Conservation (phyloP, 1,140 invertebrate species). For the Glomeris maerens region DNA sequence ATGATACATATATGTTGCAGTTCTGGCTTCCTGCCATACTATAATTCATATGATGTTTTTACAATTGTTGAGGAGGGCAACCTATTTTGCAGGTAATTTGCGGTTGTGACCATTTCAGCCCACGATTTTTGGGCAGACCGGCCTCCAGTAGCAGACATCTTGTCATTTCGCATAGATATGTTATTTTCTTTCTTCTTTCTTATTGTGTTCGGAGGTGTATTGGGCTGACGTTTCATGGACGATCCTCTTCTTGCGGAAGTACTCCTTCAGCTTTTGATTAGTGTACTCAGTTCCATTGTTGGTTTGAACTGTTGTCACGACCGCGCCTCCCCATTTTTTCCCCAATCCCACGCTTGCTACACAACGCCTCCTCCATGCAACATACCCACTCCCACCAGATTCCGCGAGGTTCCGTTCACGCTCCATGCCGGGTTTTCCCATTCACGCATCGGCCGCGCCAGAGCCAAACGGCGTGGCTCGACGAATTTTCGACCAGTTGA, state of each 20-base stretch:
- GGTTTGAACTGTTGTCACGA: slow-evolving; percentile 27
- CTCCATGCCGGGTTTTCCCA: no score
- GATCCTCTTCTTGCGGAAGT: slow-evolving; percentile 15
- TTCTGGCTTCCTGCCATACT: slow-evolving; percentile 32
- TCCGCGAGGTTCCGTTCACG: no score
- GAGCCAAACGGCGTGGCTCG: no score
- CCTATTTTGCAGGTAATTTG: slow-evolving; percentile 31
- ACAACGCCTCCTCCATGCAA: no score
- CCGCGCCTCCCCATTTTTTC: no score
- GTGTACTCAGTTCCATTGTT: slow-evolving; percentile 32
- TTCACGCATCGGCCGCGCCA: no score
- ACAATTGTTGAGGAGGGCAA: slow-evolving; percentile 26
- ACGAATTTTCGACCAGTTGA: no score
- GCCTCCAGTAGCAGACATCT: slow-evolving; percentile 17
- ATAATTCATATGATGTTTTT: slow-evolving; percentile 31
- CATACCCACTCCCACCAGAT: no score
- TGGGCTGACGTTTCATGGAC: slow-evolving; percentile 17
- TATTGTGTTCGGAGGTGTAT: slow-evolving; percentile 20
- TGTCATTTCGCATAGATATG: slow-evolving; percentile 13
- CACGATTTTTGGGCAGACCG: slow-evolving; percentile 16
- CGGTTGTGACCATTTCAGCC: slow-evolving; percentile 21
- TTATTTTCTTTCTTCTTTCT: slow-evolving; percentile 19
- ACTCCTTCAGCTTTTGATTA: slow-evolving; percentile 11
- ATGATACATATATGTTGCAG: slow-evolving; percentile 35
- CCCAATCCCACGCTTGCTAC: no score